These are phyloP conservation scores for Parauchenoglanis punctatus DNA, from an alignment of 2,797 vertebrate genomes.

Conservation along the genomic window DNA sequence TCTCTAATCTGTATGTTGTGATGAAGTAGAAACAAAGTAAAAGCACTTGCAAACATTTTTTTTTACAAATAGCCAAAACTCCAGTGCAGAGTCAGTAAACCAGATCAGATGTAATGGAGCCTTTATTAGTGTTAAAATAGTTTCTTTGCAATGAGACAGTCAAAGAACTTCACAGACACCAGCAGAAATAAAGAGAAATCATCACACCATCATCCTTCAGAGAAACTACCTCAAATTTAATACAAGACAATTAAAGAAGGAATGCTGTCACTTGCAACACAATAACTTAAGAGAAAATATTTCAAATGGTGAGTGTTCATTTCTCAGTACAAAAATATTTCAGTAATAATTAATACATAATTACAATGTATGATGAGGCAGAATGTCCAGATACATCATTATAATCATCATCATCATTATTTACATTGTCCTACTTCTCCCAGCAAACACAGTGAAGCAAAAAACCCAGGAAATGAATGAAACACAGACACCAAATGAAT, in stretches of 20 bases:
- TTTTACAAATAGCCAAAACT: not conserved
- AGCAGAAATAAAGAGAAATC: not conserved
- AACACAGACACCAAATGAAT: not conserved
- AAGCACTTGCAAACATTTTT: too few species aligned
- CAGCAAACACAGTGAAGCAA: not conserved
- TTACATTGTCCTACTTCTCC: not conserved
- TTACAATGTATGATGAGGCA: not conserved
- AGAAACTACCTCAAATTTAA: not conserved
- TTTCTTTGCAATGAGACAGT: not conserved
- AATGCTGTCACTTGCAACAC: not conserved
- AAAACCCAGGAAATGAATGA: not conserved
- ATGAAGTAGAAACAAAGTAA: not conserved
- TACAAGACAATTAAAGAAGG: not conserved
- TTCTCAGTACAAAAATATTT: not conserved
- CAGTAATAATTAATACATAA: not conserved
- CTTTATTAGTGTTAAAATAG: conserved; percentile 3
- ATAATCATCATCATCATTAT: not conserved
- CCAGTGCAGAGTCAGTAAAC: not conserved
- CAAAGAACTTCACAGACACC: not conserved
- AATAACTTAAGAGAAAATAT: not conserved
- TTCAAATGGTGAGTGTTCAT: not conserved
- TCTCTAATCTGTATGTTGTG: not conserved
- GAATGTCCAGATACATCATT: not conserved
- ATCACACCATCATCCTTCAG: not conserved
- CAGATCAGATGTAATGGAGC: not conserved